Evolutionary conservation across 2,888 invertebrate genomes (phyloP), one percentile per base, ranked within the genome.

Genomic region (Drosophila birchii): DNA sequence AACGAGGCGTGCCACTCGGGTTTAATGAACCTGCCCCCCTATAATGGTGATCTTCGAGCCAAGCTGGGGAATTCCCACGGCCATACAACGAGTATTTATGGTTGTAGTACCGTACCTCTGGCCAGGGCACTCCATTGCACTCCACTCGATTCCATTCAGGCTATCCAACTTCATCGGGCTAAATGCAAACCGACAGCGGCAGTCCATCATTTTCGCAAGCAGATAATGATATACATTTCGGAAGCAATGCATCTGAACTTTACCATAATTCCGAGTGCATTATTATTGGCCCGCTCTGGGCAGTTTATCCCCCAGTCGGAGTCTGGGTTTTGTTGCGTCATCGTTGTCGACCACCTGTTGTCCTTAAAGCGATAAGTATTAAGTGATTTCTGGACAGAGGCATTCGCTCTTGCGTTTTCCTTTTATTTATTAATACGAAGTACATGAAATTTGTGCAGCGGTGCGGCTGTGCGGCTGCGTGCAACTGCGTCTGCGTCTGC

Each of bases 191-290:
- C 69, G 82, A 79, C 82, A 75, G 64, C 61, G 76, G 74, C 81
- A 80, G 82, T 81, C 79, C 83, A 81, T 86, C 85, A 85, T 68
- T 76, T 81, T 78, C 69, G 74, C 81, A 80, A 77, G 58, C 81
- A 76, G 61, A 67, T 86, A 87, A 87, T 86, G 80, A 87, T 86
- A 87, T 87, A 86, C 78, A 86, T 86, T 86, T 86, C 85, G 81
- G 87, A 81, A 86, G 87, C 86, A 80, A 82, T 86, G 81, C 59
- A 86, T 75, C 83, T 81, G 86, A 85, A 86, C 81, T 81, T 85
- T 85, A 80, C 79, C 79, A 79, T 84, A 84, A 85, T 86, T 80
- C 82, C 68, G 78, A 78, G 69, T 80, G 61, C 81, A 78, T 85
- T 86, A 86, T 86, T 77, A 85, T 81, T 78, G 85, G 75, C 67